Evolutionary conservation across 1,140 invertebrate species (phyloP).

Genomic region (Drosophila saltans): DNA sequence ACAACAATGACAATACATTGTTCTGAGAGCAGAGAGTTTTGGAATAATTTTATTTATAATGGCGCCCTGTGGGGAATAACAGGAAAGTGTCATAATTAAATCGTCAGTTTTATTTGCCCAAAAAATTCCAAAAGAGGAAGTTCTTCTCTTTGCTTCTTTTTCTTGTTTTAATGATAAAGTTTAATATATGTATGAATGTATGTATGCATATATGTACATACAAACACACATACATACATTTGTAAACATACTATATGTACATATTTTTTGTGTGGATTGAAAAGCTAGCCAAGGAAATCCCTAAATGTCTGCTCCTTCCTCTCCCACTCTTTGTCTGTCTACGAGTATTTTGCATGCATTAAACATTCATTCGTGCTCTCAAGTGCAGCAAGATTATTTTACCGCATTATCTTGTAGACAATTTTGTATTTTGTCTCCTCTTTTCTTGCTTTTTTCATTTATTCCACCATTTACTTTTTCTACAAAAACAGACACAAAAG

Average conservation of each 20-base stretch:
- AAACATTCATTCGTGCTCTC: slow-evolving; percentile 81
- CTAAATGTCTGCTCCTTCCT: not conserved
- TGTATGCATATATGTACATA: no score
- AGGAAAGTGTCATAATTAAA: slow-evolving; percentile 69
- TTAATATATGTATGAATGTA: slow-evolving; percentile 40
- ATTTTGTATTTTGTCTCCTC: slow-evolving; percentile 25
- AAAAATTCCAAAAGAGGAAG: slow-evolving; percentile 38
- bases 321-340: slow-evolving; percentile 18
- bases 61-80: slow-evolving; percentile 17
- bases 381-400: slow-evolving; percentile 67
- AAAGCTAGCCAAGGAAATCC: no score
- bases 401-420: slow-evolving; percentile 68
- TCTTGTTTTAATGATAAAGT: slow-evolving; percentile 47
- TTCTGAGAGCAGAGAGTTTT: slow-evolving; percentile 47
- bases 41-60: slow-evolving; percentile 68
- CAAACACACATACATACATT: no score
- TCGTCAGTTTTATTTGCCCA: slow-evolving; percentile 67
- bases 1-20: slow-evolving; percentile 35
- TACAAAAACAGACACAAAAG: slow-evolving; percentile 54
- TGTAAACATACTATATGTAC: no score
- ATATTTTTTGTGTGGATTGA: no score
- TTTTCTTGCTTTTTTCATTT: slow-evolving; percentile 11
- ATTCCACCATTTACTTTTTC: slow-evolving; percentile 24
- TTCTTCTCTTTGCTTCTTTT: slow-evolving; percentile 23
- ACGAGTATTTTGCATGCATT: slow-evolving; percentile 48